These are phyloP conservation scores for Bergia puertoricense DNA, from an alignment of 92 coral and sea anemone genomes.

Conservation along the genomic window DNA sequence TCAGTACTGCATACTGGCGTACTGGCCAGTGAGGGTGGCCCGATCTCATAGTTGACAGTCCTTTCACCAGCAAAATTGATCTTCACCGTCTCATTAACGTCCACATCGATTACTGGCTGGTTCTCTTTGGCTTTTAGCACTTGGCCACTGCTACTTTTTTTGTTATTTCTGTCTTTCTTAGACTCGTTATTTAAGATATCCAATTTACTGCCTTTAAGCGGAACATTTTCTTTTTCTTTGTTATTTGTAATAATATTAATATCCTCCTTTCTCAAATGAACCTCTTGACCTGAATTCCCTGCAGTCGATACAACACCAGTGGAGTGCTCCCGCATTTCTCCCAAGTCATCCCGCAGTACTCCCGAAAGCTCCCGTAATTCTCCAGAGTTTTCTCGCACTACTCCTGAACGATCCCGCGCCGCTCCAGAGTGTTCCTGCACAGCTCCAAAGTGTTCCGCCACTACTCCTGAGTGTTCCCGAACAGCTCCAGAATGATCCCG, in stretches of 20 bases:
- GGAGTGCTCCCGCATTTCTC: neutral
- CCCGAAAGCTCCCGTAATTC: neutral
- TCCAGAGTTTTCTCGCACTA: neutral
- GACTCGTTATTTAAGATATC: neutral
- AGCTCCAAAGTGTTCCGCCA: neutral
- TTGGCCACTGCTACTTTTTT: neutral
- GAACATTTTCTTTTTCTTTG: constrained; percentile 25
- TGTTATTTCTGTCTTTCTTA: neutral
- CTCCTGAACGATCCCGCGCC: neutral
- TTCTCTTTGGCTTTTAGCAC: neutral
- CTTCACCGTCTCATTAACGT: neutral
- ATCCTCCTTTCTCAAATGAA: neutral
- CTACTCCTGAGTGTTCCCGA: neutral
- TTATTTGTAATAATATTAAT: neutral
- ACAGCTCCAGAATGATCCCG: neutral
- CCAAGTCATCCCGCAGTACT: neutral
- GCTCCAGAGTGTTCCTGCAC: neutral
- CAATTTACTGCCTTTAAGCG: neutral
- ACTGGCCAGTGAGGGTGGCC: constrained; percentile 77
- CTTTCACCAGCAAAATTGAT: constrained; percentile 20
- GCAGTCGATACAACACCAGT: neutral
- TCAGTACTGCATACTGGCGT: constrained; percentile 56
- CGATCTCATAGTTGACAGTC: constrained; percentile 51
- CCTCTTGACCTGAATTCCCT: neutral
- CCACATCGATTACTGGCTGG: neutral